Percentiles rank a stretch among this genome's conserved stretches.
Conservation (phyloP, 2,113 vertebrate species). For the Grammomys surdaster region DNA sequence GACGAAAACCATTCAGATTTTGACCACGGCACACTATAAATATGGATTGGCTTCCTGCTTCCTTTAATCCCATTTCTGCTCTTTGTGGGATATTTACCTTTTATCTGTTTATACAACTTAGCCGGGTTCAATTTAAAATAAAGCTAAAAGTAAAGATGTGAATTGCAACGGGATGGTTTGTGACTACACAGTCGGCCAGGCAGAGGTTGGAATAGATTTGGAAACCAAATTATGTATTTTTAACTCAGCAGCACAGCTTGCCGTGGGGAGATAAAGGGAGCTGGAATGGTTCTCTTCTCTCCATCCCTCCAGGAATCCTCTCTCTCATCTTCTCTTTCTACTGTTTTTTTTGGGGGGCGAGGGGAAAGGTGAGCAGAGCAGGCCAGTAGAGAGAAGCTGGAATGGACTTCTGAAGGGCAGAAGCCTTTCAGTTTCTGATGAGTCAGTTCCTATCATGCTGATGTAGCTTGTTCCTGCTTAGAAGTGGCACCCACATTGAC, state of each 20-base stretch:
- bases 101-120: slow-evolving; percentile 80
- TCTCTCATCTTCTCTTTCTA: slow-evolving; percentile 55
- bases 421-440: slow-evolving; percentile 39
- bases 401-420: slow-evolving; percentile 44
- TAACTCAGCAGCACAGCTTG: slow-evolving; percentile 81
- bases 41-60: slow-evolving; percentile 72
- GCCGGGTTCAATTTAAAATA: slow-evolving; percentile 78
- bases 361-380: slow-evolving; percentile 61
- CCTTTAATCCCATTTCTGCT: slow-evolving; percentile 75
- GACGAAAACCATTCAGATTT: slow-evolving; percentile 72
- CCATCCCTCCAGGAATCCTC: slow-evolving; percentile 70
- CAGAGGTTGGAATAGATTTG: slow-evolving; percentile 82
- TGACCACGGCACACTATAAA: slow-evolving; percentile 68
- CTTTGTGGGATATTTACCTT: slow-evolving; percentile 77
- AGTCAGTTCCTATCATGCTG: background rate
- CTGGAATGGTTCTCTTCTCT: slow-evolving; percentile 64
- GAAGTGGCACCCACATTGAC: background rate
- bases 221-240: slow-evolving; percentile 81
- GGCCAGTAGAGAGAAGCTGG: slow-evolving; percentile 32
- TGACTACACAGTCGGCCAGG: slow-evolving; percentile 82
- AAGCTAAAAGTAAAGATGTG: slow-evolving; percentile 82
- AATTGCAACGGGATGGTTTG: slow-evolving; percentile 77
- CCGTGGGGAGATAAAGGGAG: slow-evolving; percentile 67
- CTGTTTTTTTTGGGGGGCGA: background rate
- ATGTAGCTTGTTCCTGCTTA: slow-evolving; percentile 44